These are phyloP conservation scores for Macrotrachela quadricornifera DNA, from an alignment of 1,140 invertebrate genomes.

Conservation along the genomic window DNA sequence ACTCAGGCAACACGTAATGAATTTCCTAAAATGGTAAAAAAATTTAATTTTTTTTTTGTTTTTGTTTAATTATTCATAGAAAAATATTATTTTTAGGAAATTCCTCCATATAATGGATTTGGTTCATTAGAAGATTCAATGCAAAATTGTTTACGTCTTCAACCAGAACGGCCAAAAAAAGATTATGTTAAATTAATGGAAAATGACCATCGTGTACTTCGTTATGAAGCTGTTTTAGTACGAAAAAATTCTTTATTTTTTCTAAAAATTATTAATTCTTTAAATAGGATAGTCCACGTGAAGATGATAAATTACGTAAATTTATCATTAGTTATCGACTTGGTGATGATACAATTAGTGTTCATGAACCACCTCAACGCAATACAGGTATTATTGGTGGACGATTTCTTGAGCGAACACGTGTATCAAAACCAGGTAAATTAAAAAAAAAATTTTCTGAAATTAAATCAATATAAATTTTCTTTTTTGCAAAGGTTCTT, in stretches of 20 bases:
- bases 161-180: slow-evolving; percentile 45
- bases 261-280: slow-evolving; percentile 16
- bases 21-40: slow-evolving; percentile 26
- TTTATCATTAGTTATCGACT: slow-evolving; percentile 29
- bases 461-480: too few relatives aligned
- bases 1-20: slow-evolving; percentile 11
- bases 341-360: slow-evolving; percentile 28
- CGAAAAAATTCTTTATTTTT: slow-evolving; percentile 1
- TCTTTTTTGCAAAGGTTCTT: slow-evolving; percentile 16
- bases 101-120: slow-evolving; percentile 66
- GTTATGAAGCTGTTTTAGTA: slow-evolving; percentile 33
- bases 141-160: slow-evolving; percentile 42
- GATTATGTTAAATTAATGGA: slow-evolving; percentile 58
- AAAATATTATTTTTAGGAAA: slow-evolving; percentile 19
- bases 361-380: slow-evolving; percentile 27
- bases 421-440: slow-evolving; percentile 24
- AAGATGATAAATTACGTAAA: slow-evolving; percentile 22
- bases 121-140: slow-evolving; percentile 56
- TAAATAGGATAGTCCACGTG: background rate
- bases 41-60: background rate
- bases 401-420: slow-evolving; percentile 28
- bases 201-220: slow-evolving; percentile 42
- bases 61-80: background rate
- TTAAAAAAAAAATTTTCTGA: background rate
- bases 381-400: slow-evolving; percentile 29